Percentiles rank a stretch among this genome's conserved stretches.
phyloP scores from a whole-genome alignment of 1,140 invertebrate genomes.

The Trichoplusia ni region DNA sequence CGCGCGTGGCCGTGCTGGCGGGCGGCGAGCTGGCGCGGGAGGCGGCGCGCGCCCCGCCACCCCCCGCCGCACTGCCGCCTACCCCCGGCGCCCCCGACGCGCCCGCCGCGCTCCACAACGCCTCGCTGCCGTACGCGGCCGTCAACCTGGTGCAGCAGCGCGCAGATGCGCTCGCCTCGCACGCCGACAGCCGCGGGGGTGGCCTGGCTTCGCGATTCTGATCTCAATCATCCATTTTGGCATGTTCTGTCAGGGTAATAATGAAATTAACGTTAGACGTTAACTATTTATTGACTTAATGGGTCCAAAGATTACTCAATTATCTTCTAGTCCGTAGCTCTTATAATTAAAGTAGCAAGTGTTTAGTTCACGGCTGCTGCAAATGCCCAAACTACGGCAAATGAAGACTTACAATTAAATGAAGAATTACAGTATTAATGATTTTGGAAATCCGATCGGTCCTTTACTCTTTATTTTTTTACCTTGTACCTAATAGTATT shows the following conservation, averaged over 20 bases:
- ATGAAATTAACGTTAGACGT: no score
- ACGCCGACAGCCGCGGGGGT: conserved; percentile 85
- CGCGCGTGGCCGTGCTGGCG: conserved; percentile 25
- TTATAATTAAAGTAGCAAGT: no score
- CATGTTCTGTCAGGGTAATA: background rate
- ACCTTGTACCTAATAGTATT: no score
- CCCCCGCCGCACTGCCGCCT: conserved; percentile 6
- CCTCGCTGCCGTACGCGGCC: conserved; percentile 79
- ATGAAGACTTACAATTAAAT: no score
- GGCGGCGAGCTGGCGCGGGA: conserved; percentile 32
- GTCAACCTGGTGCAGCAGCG: conserved; percentile 84
- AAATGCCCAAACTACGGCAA: no score
- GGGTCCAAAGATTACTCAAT: no score
- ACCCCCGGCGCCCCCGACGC: conserved; percentile 3
- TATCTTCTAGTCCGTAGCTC: no score
- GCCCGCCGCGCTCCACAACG: conserved; percentile 34
- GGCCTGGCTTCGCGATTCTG: conserved; percentile 85
- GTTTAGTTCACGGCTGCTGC: no score
- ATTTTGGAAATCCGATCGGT: no score
- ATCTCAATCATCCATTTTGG: background rate
- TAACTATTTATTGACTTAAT: background rate
- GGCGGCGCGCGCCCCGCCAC: conserved; percentile 15
- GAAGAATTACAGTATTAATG: no score
- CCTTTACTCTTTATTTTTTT: no score
- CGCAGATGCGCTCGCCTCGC: conserved; percentile 82